phyloP scores from a whole-genome alignment of 2,888 invertebrate genomes.

The Eupithecia inturbata region DNA sequence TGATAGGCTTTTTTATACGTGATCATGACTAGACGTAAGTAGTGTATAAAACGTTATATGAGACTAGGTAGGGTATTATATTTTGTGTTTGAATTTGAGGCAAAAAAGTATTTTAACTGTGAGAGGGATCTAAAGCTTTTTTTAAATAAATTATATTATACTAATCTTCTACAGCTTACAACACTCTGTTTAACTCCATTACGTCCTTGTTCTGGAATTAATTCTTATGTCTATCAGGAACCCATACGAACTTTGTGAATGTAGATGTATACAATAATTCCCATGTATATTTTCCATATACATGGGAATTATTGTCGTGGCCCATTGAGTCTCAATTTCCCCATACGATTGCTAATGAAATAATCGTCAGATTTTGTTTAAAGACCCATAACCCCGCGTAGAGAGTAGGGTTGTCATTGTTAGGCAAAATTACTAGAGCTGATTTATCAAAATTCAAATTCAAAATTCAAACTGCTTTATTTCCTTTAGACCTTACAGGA shows the following conservation, averaged over 20 bases:
- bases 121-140: too few species aligned
- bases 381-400: conserved; percentile 16
- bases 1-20: neutral
- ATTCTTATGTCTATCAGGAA: neutral
- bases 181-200: neutral
- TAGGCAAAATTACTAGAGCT: neutral
- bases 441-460: too few species aligned
- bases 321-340: conserved; percentile 1
- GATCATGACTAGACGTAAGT: neutral
- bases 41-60: neutral
- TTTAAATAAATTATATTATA: too few species aligned
- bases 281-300: too few species aligned
- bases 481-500: too few species aligned
- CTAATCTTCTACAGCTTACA: too few species aligned
- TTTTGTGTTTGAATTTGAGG: neutral
- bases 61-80: neutral
- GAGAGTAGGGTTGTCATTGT: conserved; percentile 17
- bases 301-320: neutral
- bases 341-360: conserved; percentile 15
- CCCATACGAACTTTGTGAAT: neutral
- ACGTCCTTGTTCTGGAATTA: neutral
- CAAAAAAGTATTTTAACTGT: neutral
- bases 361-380: conserved; percentile 31
- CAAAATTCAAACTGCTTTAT: too few species aligned
- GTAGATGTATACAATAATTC: too few species aligned